Base-by-base conservation (phyloP, 2,113 vertebrate species). In the Bujurquina vittata region DNA sequence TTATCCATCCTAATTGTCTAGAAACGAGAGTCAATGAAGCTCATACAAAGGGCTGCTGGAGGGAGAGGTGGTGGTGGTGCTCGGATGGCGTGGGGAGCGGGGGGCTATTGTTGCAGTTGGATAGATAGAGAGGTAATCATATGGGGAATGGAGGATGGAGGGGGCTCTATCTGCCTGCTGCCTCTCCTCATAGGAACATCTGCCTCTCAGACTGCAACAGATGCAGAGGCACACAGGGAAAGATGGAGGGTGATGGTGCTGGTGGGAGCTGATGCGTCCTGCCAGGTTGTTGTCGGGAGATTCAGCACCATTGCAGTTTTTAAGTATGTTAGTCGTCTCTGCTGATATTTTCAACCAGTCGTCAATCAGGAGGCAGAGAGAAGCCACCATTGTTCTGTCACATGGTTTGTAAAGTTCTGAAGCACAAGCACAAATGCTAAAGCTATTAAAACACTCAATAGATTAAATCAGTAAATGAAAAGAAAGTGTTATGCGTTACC, bases 191-290 rank as follows among this genome's bases (percentile, higher is more conserved):
- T 85, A 84, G 89, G 79, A 94, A 92, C 92, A 94, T 94, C 93
- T 94, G 92, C 91, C 91, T 91, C 73, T 33, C 81, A 86, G 92
- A 79, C 79, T 40, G 80, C 85, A 93, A 91, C 93, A 94, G 94
- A 95, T 95, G 93, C 90, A 90, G 84, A 89, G 63, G 80, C 88
- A 84, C 77, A 86, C 84, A 84, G 83, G 69, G 84, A 81, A 55
- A 59, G 77, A 81, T 54, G 84, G 76, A 62, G 63, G 80, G 43
- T 10, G 40, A 3, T 10, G 78, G 76, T 40, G 59, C 43, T 2
- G 84, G 57, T 59, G 73, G 72, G 82, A 85, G 81, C 33, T 35
- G 67, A 77, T 77, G 80, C 10, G 10, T 79, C 6, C 57, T 77
- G 81, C 77, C 87, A 87, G 82, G 52, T 79, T 81, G 81, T 77